Percentiles rank a stretch among this genome's conserved stretches.
phyloP scores from a whole-genome alignment of 1,140 invertebrate species.

The Colletes gigas region DNA sequence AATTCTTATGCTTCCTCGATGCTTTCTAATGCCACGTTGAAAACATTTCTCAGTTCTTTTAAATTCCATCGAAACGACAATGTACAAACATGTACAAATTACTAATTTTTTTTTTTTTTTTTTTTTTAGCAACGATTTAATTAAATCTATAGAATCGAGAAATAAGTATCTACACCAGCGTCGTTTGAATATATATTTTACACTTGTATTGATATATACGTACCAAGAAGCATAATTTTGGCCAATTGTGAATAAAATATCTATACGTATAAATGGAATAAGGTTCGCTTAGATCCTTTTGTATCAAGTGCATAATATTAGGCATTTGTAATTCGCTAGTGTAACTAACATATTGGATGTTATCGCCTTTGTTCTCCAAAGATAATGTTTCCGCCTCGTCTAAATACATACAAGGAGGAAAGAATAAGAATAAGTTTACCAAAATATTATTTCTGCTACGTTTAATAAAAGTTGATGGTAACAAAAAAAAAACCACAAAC shows the following conservation, averaged over 20 bases:
- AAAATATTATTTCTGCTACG: background rate
- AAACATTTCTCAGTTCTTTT: background rate
- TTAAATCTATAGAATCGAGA: background rate
- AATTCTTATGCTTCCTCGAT: slow-evolving; percentile 5
- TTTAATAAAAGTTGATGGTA: background rate
- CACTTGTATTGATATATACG: slow-evolving; percentile 72
- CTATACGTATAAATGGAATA: slow-evolving; percentile 99
- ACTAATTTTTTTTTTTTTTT: background rate
- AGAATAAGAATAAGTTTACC: background rate
- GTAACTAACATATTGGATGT: slow-evolving; percentile 86
- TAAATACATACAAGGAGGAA: slow-evolving; percentile 46
- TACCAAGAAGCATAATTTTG: slow-evolving; percentile 98
- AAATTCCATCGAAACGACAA: background rate
- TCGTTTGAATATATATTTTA: background rate
- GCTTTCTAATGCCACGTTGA: background rate
- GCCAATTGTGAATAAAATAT: slow-evolving; percentile 99
- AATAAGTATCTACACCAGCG: background rate
- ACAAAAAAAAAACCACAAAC: background rate
- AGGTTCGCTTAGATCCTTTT: slow-evolving; percentile 99
- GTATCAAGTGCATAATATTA: slow-evolving; percentile 98
- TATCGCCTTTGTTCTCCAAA: slow-evolving; percentile 68
- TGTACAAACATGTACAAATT: background rate
- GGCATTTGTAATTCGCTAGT: slow-evolving; percentile 96
- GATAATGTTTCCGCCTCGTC: slow-evolving; percentile 69
- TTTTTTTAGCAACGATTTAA: background rate